Evolutionary conservation across 2,113 vertebrate genomes (phyloP).

Genomic region (Nerophis ophidion): DNA sequence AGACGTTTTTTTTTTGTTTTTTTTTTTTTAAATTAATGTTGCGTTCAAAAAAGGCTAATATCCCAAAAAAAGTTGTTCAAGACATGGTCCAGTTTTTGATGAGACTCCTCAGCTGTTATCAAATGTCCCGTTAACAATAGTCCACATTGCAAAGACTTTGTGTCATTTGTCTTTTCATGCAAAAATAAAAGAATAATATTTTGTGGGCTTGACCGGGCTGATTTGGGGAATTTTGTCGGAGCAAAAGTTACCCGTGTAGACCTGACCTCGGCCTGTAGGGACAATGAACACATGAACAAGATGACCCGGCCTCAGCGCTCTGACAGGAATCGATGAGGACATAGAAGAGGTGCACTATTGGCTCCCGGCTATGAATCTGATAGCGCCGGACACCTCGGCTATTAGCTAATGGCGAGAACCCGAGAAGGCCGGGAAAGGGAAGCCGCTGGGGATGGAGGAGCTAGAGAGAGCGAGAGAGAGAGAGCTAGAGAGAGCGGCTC

Average conservation of each 20-base stretch:
- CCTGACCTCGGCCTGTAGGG: constrained; percentile 25
- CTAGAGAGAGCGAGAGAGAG: not conserved
- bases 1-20: too few species aligned
- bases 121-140: constrained; percentile 58
- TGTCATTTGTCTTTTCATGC: constrained; percentile 60
- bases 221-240: constrained; percentile 10
- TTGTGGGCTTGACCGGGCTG: constrained; percentile 23
- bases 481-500: not conserved
- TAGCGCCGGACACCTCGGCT: constrained; percentile 46
- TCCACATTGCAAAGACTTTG: constrained; percentile 56
- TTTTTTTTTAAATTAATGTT: too few species aligned
- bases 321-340: constrained; percentile 61
- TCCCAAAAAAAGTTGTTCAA: too few species aligned
- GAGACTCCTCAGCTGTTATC: constrained; percentile 40
- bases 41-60: too few species aligned
- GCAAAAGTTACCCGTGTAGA: constrained; percentile 24
- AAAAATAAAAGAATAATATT: constrained; percentile 44
- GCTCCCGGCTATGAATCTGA: constrained; percentile 49
- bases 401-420: constrained; percentile 62
- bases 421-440: constrained; percentile 9
- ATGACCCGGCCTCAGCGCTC: constrained; percentile 17
- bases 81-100: constrained; percentile 6
- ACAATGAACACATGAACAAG: constrained; percentile 32
- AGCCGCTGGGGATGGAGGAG: not conserved
- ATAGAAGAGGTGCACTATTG: constrained; percentile 51